These are phyloP conservation scores for Pherbina coryleti DNA, from an alignment of 2,888 invertebrate species.

Conservation along the genomic window DNA sequence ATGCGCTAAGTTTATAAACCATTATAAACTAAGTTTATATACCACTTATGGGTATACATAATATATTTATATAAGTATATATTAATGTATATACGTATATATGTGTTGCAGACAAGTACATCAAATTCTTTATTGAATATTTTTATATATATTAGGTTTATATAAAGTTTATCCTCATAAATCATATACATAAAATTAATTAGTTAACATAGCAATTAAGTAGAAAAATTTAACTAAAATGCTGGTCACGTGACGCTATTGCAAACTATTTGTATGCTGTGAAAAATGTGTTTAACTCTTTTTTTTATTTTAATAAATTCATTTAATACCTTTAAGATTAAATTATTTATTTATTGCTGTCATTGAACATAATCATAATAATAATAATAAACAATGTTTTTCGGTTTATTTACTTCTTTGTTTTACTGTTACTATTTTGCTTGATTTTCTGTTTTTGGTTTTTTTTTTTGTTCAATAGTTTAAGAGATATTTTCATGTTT, in stretches of 20 bases:
- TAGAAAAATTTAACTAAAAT: constrained; percentile 27
- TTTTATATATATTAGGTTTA: constrained; percentile 28
- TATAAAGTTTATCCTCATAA: neutral
- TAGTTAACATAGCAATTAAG: neutral
- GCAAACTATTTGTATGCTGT: constrained; percentile 16
- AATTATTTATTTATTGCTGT: constrained; percentile 28
- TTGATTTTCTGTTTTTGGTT: constrained; percentile 43
- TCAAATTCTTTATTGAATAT: constrained; percentile 9
- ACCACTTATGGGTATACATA: neutral
- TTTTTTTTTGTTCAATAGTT: constrained; percentile 47
- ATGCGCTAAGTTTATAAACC: constrained; percentile 21
- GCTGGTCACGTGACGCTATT: neutral
- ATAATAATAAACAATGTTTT: constrained; percentile 46
- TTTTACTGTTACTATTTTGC: constrained; percentile 44
- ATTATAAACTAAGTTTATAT: constrained; percentile 2
- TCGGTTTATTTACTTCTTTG: constrained; percentile 45
- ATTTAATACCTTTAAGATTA: neutral
- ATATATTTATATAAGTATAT: constrained; percentile 22
- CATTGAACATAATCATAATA: constrained; percentile 14
- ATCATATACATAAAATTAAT: neutral
- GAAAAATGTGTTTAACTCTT: neutral
- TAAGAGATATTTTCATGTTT: constrained; percentile 36
- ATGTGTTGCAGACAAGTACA: constrained; percentile 34
- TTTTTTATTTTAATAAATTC: no score
- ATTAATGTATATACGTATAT: neutral